Conservation (phyloP, 2,888 invertebrate species). For the Athripsodes cinereus region DNA sequence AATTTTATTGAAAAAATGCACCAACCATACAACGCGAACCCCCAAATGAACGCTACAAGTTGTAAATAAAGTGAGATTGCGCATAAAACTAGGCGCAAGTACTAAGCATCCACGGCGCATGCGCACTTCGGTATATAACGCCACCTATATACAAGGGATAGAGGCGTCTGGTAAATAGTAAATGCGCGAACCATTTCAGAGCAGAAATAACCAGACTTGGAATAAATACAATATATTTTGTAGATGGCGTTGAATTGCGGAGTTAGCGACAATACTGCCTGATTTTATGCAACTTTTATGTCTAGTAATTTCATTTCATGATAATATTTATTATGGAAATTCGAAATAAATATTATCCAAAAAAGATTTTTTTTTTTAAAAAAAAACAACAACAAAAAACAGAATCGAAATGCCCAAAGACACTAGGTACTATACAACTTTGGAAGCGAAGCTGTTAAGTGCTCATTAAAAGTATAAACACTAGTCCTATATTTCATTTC, state of each 20-base stretch:
- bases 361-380: too few species aligned
- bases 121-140: background rate
- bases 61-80: slow-evolving; percentile 3
- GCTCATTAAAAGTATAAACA: too few species aligned
- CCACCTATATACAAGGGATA: background rate
- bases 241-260: background rate
- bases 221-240: background rate
- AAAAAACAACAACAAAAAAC: too few species aligned
- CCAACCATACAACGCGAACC: background rate
- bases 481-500: too few species aligned
- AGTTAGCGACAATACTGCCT: too few species aligned
- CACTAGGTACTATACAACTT: too few species aligned
- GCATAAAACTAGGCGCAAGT: slow-evolving; percentile 7
- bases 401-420: too few species aligned
- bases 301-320: too few species aligned
- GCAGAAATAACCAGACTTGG: background rate
- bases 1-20: background rate
- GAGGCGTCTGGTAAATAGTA: background rate
- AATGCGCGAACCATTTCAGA: background rate
- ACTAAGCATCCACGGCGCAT: slow-evolving; percentile 4
- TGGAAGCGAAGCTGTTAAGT: too few species aligned
- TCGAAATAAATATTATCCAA: too few species aligned
- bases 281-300: too few species aligned
- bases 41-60: background rate
- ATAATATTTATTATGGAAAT: too few species aligned